These are phyloP conservation scores for Dryobotodes eremita DNA, from an alignment of 2,888 invertebrate species.

Conservation along the genomic window DNA sequence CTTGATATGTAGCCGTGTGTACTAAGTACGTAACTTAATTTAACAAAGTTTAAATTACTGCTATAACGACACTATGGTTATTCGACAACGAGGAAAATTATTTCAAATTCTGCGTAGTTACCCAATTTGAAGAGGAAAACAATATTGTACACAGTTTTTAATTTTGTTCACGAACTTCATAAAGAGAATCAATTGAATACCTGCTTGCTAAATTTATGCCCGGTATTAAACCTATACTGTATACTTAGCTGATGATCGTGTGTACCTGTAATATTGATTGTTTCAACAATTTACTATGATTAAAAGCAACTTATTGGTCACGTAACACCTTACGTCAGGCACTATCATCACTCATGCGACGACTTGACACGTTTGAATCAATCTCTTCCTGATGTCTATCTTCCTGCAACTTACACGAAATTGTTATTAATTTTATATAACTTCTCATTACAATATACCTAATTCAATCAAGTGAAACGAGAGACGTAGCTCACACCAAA, in stretches of 20 bases:
- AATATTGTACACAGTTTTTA: neutral
- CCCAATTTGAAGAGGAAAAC: slow-evolving; percentile 21
- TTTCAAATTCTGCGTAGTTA: neutral
- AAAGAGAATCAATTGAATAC: slow-evolving; percentile 12
- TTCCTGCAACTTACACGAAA: slow-evolving; percentile 43
- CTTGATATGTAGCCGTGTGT: too few relatives aligned
- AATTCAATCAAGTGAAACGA: neutral
- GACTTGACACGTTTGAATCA: slow-evolving; percentile 57
- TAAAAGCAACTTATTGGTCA: slow-evolving; percentile 41
- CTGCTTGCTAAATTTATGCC: slow-evolving; percentile 1
- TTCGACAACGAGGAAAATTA: slow-evolving; percentile 22
- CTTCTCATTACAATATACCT: neutral
- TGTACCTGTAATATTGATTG: slow-evolving; percentile 4
- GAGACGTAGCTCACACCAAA: too few relatives aligned
- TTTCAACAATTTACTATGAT: slow-evolving; percentile 40
- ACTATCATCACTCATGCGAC: slow-evolving; percentile 56
- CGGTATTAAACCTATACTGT: slow-evolving; percentile 5
- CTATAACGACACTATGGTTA: neutral
- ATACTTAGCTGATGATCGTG: neutral
- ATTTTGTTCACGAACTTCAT: neutral
- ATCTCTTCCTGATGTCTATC: slow-evolving; percentile 57
- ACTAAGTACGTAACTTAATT: neutral
- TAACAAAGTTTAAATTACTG: neutral
- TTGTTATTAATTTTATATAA: slow-evolving; percentile 49
- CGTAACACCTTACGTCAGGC: slow-evolving; percentile 61